Conservation (phyloP, 2,113 vertebrate species). For the Takifugu flavidus region DNA sequence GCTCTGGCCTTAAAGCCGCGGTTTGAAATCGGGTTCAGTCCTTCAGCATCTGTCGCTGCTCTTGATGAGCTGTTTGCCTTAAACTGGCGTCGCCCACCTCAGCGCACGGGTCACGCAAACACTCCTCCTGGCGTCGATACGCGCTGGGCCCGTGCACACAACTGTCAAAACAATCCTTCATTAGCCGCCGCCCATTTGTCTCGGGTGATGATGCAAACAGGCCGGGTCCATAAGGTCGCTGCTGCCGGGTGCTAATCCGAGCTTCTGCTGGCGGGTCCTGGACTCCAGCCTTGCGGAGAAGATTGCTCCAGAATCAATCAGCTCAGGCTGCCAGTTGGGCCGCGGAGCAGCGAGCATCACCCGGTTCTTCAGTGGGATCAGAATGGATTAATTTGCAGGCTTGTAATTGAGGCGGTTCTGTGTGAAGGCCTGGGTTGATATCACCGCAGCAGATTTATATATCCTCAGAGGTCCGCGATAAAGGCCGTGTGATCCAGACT, state of each 20-base stretch:
- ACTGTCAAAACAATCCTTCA: slow-evolving; percentile 4
- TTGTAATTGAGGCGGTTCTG: slow-evolving; percentile 70
- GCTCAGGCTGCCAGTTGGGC: slow-evolving; percentile 77
- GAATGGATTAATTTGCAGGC: slow-evolving; percentile 82
- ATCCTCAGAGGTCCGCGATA: slow-evolving; percentile 28
- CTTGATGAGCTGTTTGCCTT: slow-evolving; percentile 4
- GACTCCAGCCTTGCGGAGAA: slow-evolving; percentile 53
- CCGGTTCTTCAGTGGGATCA: slow-evolving; percentile 80
- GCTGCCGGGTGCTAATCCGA: slow-evolving; percentile 53
- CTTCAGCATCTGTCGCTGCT: slow-evolving; percentile 1
- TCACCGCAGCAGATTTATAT: slow-evolving; percentile 38
- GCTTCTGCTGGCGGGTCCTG: slow-evolving; percentile 58
- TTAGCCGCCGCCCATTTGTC: slow-evolving; percentile 23
- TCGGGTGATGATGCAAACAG: slow-evolving; percentile 14
- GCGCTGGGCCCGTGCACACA: neutral
- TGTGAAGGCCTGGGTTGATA: slow-evolving; percentile 50
- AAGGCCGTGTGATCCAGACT: slow-evolving; percentile 24
- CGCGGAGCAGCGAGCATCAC: slow-evolving; percentile 77
- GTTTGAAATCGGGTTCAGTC: slow-evolving; percentile 5
- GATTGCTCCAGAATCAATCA: slow-evolving; percentile 81
- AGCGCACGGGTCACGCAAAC: neutral
- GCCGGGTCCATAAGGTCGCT: slow-evolving; percentile 45
- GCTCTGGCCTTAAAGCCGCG: neutral
- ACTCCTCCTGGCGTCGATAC: neutral
- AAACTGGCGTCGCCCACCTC: neutral